Evolutionary conservation across 2,797 vertebrate genomes (phyloP).

Genomic region (Pangasius djambal): DNA sequence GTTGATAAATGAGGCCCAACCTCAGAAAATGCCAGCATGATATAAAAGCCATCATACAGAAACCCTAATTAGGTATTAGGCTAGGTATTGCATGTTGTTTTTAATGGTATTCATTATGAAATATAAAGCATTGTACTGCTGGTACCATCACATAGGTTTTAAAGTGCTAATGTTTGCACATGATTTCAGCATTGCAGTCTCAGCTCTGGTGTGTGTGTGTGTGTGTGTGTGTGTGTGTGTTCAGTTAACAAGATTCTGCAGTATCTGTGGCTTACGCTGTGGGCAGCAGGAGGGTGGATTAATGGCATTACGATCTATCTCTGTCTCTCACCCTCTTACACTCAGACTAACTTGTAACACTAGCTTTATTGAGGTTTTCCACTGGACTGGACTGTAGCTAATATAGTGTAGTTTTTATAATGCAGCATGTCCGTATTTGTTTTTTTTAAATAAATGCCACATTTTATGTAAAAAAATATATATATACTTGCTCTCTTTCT

Average conservation of each 20-base stretch:
- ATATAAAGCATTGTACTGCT: not conserved
- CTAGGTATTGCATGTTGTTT: not conserved
- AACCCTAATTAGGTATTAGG: not conserved
- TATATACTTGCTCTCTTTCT: not conserved
- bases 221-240: slow-evolving; percentile 24
- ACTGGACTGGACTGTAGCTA: not conserved
- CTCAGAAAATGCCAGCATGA: not conserved
- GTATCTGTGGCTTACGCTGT: slow-evolving; percentile 46
- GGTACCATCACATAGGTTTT: not conserved
- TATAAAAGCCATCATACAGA: not conserved
- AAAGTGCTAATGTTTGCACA: not conserved
- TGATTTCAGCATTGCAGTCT: slow-evolving; percentile 27
- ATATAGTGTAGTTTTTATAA: not conserved
- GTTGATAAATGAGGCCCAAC: not conserved
- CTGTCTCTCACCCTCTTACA: slow-evolving; percentile 25
- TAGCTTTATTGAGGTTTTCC: slow-evolving; percentile 19
- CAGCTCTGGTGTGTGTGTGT: slow-evolving; percentile 4
- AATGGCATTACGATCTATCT: slow-evolving; percentile 53
- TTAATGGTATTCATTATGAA: not conserved
- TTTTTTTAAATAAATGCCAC: not conserved
- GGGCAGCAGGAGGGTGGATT: slow-evolving; percentile 46
- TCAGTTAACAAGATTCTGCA: slow-evolving; percentile 52
- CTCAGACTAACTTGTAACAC: slow-evolving; percentile 13
- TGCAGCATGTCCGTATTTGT: not conserved
- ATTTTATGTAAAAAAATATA: not conserved